Base-by-base conservation (phyloP, 2,113 vertebrate genomes). In the Cochlearius cochlearius region DNA sequence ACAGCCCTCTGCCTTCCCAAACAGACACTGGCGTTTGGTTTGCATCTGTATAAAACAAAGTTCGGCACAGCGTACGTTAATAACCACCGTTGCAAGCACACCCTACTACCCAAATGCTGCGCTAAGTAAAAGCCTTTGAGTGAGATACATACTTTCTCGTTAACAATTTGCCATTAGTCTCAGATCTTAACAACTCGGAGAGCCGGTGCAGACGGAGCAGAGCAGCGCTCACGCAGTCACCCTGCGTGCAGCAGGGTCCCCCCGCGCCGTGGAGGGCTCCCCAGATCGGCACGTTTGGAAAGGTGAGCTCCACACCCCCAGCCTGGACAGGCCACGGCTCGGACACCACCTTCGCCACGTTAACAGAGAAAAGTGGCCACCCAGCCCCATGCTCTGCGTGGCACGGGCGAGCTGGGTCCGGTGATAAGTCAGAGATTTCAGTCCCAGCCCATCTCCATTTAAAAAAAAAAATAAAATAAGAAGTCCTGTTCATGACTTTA, bases 401-500 rank as follows among this genome's bases (percentile, higher is more conserved):
- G 50, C 49, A 53, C 1, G 2, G 64, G 74, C n/a, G 49, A 62
- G 68, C 47, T 77, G 93, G 52, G 32, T 79, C 59, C 80, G 92
- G 66, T 78, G 76, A 92, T 92, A 92, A 88, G 27, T 47, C 64
- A 91, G 85, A 89, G 93, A 96, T 88, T 96, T 93, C 94, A 96
- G 92, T 87, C 87, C 60, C 72, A 93, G 79, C 93, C 94, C 83
- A 86, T 94, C 95, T 93, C 86, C 92, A 68, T 59, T 73, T 16
- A 38, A 88, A 73, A 79, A 90, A 94, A 73, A 85, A 74, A 63
- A n/a, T 53, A 62, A n/a, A 43, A 53, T 26, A 64, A n/a, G 43
- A 53, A n/a, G 55, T 73, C 59, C 94, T 76, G 96, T 92, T 97
- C 97, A 96, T 98, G 98, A 97, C 97, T 98, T 98, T 97, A 98